A percentile compares a stretch with the other conserved stretches of the same genome.
Conservation (phyloP, 1,140 invertebrate genomes). For the Drosophila funebris region DNA sequence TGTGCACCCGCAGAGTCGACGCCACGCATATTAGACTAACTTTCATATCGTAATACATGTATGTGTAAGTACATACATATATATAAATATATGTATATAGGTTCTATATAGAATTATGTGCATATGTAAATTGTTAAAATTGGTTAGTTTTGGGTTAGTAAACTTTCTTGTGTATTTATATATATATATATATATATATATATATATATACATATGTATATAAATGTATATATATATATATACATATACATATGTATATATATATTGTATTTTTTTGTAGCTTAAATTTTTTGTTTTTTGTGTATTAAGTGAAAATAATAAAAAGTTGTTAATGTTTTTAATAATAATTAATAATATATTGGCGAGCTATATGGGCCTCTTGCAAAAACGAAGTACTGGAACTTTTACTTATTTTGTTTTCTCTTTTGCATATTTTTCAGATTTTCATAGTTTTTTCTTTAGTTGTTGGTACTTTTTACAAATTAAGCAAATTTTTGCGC, state of each 20-base stretch:
- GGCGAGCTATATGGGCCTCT: conserved; percentile 84
- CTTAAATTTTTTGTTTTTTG: conserved; percentile 43
- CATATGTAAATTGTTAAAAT: conserved; percentile 60
- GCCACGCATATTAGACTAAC: conserved; percentile 36
- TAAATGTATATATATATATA: conserved; percentile 31
- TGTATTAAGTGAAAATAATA: conserved; percentile 66
- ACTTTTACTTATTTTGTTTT: conserved; percentile 61
- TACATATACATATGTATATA: neutral
- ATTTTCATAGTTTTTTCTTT: conserved; percentile 44
- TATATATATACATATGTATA: neutral
- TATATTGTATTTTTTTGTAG: conserved; percentile 36
- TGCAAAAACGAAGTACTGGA: conserved; percentile 84
- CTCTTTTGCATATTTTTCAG: conserved; percentile 47
- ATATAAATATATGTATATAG: conserved; percentile 50
- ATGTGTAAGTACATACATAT: conserved; percentile 18
- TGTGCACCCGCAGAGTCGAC: conserved; percentile 24
- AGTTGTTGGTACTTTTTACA: conserved; percentile 82
- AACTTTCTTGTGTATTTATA: conserved; percentile 51
- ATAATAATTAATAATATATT: conserved; percentile 83
- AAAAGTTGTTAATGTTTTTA: conserved; percentile 74
- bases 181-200: conserved; percentile 15
- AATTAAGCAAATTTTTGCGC: conserved; percentile 77
- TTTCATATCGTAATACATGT: conserved; percentile 34
- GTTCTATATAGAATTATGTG: conserved; percentile 55
- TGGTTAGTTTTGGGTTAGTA: conserved; percentile 67